These are phyloP conservation scores for Arion vulgaris DNA, from an alignment of 1,140 invertebrate species.

Conservation along the genomic window DNA sequence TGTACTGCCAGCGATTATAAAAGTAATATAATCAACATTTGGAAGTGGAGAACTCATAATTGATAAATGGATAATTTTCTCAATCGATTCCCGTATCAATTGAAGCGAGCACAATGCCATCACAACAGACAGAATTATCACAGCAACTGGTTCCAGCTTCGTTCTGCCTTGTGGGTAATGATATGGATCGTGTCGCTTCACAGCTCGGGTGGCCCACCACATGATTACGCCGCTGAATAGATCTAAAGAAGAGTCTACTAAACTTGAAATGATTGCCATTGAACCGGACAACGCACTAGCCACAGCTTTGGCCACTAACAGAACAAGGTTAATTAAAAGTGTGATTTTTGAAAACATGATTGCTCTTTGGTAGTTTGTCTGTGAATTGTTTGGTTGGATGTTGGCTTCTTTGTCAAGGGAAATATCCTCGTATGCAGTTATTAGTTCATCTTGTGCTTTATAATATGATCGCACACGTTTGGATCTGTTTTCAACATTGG, in stretches of 20 bases:
- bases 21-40: constrained; percentile 58
- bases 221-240: constrained; percentile 72
- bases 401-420: constrained; percentile 49
- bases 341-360: constrained; percentile 52
- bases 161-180: constrained; percentile 73
- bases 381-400: constrained; percentile 22
- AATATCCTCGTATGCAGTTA: constrained; percentile 65
- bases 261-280: constrained; percentile 73
- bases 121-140: constrained; percentile 72
- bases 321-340: constrained; percentile 54
- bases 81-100: constrained; percentile 70
- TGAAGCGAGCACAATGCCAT: constrained; percentile 73
- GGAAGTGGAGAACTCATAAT: constrained; percentile 36
- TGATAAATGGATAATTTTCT: constrained; percentile 60
- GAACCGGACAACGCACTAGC: constrained; percentile 73
- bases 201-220: constrained; percentile 71
- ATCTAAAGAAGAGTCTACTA: constrained; percentile 74
- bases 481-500: background rate
- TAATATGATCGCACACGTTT: constrained; percentile 60
- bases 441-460: constrained; percentile 69
- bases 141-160: constrained; percentile 72
- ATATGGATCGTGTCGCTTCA: constrained; percentile 72
- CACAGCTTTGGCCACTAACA: constrained; percentile 70
- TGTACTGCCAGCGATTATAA: constrained; percentile 65
- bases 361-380: constrained; percentile 17